Base-by-base conservation (phyloP, 2,888 invertebrate genomes). In the Orthonevra nobilis region DNA sequence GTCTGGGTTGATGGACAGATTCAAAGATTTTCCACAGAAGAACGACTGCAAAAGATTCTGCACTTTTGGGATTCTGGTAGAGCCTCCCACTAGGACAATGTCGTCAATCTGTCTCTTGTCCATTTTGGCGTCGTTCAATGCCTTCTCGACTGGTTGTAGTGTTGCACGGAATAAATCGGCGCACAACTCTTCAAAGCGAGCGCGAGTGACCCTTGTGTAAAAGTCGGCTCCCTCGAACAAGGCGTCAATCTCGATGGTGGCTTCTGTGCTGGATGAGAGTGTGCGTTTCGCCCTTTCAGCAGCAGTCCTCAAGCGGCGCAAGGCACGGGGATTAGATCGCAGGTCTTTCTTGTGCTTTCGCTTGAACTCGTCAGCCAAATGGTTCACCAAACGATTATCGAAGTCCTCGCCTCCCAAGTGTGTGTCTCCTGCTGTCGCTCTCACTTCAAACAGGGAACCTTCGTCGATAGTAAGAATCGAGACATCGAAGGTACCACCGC, bases 401-500 rank as follows among this genome's bases (percentile, higher is more conserved):
- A 95, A 95, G 89, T 96, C 96, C 89, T 96, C 96, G 79, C 96
- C 96, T 83, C 96, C 96, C 89, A 96, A 92, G 86, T 96, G 97
- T 81, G 96, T 97, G 87, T 97, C 96, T 81, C 96, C 96, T 72
- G 96, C 95, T 20, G 96, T 97, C 6, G 96, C 95, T 86, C 96
- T 96, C n/a, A 96, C 97, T 86, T 97, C 97, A 88, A 97, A 97
- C 83, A 94, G 91, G 0, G 82, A 82, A 90, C 96, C 93, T 87
- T 97, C 96, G 89, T 96, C 97, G 86, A 97, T 97, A 83, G 96
- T 96, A 84, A 97, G 90, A 85, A 97, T 95, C 81, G 97, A 97
- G 42, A 97, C 97, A 90, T 97, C 97, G 88, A 97, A 97, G 83
- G 96, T 96, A 84, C 96, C 97, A 86, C 97, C 97, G 75, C 83